phyloP scores from a whole-genome alignment of 2,113 vertebrate species.

The Synodontis membranacea region DNA sequence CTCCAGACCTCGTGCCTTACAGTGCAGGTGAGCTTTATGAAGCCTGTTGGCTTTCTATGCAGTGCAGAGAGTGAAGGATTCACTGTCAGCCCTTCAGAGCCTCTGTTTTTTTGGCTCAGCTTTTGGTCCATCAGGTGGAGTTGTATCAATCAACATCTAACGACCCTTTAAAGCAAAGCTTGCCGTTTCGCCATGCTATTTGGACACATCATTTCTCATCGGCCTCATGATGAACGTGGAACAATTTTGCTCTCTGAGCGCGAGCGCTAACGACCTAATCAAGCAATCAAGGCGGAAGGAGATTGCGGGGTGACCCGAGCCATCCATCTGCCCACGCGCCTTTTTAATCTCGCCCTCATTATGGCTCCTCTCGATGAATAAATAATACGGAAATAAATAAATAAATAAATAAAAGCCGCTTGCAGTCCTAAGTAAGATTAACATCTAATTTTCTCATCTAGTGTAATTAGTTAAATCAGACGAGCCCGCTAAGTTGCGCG shows the following conservation, averaged over 20 bases:
- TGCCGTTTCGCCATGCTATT: conserved; percentile 71
- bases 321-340: conserved; percentile 91
- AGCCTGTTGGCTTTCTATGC: neutral
- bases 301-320: conserved; percentile 95
- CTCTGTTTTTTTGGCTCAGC: neutral
- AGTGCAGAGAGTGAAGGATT: neutral
- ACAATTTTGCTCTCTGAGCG: conserved; percentile 83
- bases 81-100: neutral
- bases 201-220: conserved; percentile 86
- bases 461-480: conserved; percentile 99
- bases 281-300: conserved; percentile 95
- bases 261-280: conserved; percentile 98
- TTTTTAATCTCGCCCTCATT: conserved; percentile 92
- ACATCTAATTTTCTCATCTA: conserved; percentile 92
- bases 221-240: conserved; percentile 86
- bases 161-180: conserved; percentile 14
- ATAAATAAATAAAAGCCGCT: conserved; percentile 44
- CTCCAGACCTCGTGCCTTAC: neutral
- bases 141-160: conserved; percentile 32
- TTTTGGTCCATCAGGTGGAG: conserved; percentile 15
- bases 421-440: conserved; percentile 88
- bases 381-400: conserved; percentile 64
- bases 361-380: conserved; percentile 68
- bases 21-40: neutral
- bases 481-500: conserved; percentile 73